Evolutionary conservation across 2,888 invertebrate genomes (phyloP).

Genomic region (Phyllotreta cruciferae): DNA sequence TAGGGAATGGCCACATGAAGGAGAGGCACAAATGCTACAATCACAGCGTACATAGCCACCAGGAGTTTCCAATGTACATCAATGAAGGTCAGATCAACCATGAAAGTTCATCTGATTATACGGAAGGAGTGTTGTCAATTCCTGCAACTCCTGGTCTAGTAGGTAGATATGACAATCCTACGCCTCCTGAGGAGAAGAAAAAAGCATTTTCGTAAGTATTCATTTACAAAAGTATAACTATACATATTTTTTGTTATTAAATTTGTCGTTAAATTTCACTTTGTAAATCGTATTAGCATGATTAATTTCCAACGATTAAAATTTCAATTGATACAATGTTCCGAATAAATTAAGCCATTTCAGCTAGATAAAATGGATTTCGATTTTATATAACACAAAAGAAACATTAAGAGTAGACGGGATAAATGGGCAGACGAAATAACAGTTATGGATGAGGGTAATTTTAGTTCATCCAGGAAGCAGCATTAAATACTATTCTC

Average conservation of each 20-base stretch:
- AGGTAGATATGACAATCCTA: slow-evolving; percentile 37
- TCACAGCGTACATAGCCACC: slow-evolving; percentile 34
- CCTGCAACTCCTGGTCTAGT: slow-evolving; percentile 34
- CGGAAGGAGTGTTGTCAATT: slow-evolving; percentile 30
- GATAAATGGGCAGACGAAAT: slow-evolving; percentile 34
- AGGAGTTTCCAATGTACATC: slow-evolving; percentile 34
- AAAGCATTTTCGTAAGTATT: slow-evolving; percentile 60
- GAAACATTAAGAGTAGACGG: slow-evolving; percentile 29
- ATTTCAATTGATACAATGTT: too few species aligned
- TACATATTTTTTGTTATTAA: too few species aligned
- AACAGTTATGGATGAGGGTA: slow-evolving; percentile 40
- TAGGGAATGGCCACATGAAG: slow-evolving; percentile 27
- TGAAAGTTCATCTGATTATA: slow-evolving; percentile 36
- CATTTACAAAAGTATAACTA: neutral
- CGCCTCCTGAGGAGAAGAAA: slow-evolving; percentile 61
- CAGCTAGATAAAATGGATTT: neutral
- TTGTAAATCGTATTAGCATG: slow-evolving; percentile 5
- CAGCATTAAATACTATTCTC: slow-evolving; percentile 40
- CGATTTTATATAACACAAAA: slow-evolving; percentile 28
- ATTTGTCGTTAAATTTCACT: neutral
- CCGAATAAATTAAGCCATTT: too few species aligned
- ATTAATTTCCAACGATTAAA: slow-evolving; percentile 9
- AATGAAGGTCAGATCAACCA: slow-evolving; percentile 40
- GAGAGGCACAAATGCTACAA: slow-evolving; percentile 27
- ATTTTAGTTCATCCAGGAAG: slow-evolving; percentile 42